Evolutionary conservation across 2,888 invertebrate species (phyloP), one percentile per base, ranked within the genome.

Genomic region (Sabatieria punctata): DNA sequence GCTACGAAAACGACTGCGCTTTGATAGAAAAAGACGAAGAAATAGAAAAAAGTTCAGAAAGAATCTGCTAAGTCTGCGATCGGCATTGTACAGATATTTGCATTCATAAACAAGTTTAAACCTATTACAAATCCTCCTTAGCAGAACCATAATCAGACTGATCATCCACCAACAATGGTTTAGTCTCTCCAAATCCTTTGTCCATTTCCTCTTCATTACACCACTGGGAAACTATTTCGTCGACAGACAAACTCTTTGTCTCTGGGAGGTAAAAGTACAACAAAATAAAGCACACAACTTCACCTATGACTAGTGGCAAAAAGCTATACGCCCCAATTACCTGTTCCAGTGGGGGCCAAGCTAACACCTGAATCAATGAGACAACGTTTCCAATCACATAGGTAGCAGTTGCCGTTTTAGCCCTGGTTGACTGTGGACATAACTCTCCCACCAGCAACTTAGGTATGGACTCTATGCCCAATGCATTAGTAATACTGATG

Each of bases 381-480:
- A n/a, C 26, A 25, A 41, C 4, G 18, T 41, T 41, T n/a, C 26
- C 26, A 4, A 18, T n/a, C 6, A 41, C 26, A 19, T 41, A 41
- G 18, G 22, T 27, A 13, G 18, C 41, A 2, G 41, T 41, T 25
- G 41, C 41, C 3, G 41, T 41, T 11, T 26, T 24, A 18, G 25
- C 41, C 4, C 41, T 25, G 15, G 25, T n/a, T 27, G 41, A 25
- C 26, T 41, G 41, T 27, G 41, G 41, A 18, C 41, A 41, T 3
- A 41, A 27, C 22, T 41, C 41, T 13, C 41, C 41, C 3, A 41
- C 6, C 25, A 41, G 41, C n/a, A 41, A 26, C 26, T 41, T 41
- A 27, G 41, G 41, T 6, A 41, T 26, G 25, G 41, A 26, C 25
- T 21, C 19, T 4, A 39, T 19, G 6, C 39, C 39, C 6, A 22